These are phyloP conservation scores for Crotalus horridus DNA, from an alignment of 2,113 vertebrate species.

Conservation along the genomic window DNA sequence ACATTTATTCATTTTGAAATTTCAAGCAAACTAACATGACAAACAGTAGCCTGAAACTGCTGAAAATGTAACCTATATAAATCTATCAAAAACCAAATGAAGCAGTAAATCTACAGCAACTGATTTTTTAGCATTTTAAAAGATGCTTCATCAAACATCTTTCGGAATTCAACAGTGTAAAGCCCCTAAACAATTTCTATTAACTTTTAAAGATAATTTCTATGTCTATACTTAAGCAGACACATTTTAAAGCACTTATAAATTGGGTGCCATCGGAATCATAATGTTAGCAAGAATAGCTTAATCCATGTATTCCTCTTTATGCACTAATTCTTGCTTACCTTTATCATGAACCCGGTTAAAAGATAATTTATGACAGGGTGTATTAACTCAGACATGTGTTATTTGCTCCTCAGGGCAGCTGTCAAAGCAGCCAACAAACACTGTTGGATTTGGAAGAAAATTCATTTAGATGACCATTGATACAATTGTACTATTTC, in stretches of 20 bases:
- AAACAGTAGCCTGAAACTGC: not conserved
- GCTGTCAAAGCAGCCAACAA: constrained; percentile 18
- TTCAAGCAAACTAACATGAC: not conserved
- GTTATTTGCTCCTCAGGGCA: constrained; percentile 13
- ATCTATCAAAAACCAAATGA: not conserved
- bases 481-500: constrained; percentile 12
- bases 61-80: constrained; percentile 10
- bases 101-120: not conserved
- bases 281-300: not conserved
- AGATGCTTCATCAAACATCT: not conserved
- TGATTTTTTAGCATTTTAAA: not conserved
- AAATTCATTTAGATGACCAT: not conserved
- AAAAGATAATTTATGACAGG: constrained; percentile 1
- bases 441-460: constrained; percentile 4
- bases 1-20: constrained; percentile 31
- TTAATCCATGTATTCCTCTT: not conserved
- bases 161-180: not conserved
- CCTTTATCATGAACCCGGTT: not conserved
- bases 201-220: not conserved
- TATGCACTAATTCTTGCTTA: not conserved
- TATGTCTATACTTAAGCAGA: not conserved
- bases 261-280: not conserved
- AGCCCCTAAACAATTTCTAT: not conserved
- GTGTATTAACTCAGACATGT: constrained; percentile 12
- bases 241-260: not conserved